Evolutionary conservation across 2,888 invertebrate genomes (phyloP).

Genomic region (Stratiomys singularior): DNA sequence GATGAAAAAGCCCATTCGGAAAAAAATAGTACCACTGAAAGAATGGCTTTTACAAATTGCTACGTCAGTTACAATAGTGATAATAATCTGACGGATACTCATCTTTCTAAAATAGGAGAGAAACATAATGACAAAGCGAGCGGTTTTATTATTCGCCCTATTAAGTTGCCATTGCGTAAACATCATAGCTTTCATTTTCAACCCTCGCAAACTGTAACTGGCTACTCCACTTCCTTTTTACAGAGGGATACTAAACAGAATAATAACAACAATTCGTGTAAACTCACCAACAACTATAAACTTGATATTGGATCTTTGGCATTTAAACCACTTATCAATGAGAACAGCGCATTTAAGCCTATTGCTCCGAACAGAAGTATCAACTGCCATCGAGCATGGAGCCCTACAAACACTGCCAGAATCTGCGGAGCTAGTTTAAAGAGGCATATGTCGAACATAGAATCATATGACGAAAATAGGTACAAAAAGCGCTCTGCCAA

Average conservation of each 20-base stretch:
- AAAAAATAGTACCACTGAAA: not conserved
- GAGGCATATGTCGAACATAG: slow-evolving; percentile 56
- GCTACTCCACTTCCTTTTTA: slow-evolving; percentile 53
- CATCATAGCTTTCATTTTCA: slow-evolving; percentile 66
- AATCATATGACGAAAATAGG: slow-evolving; percentile 54
- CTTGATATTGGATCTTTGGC: slow-evolving; percentile 58
- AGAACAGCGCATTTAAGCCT: slow-evolving; percentile 64
- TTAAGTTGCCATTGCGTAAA: slow-evolving; percentile 63
- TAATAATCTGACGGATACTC: slow-evolving; percentile 42
- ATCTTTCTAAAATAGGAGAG: not conserved
- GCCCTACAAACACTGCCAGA: slow-evolving; percentile 51
- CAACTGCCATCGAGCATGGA: slow-evolving; percentile 13
- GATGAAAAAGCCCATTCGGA: not conserved
- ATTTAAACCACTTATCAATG: slow-evolving; percentile 61
- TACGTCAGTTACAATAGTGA: slow-evolving; percentile 49
- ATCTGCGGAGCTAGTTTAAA: slow-evolving; percentile 57
- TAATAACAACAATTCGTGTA: not conserved
- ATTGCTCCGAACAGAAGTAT: slow-evolving; percentile 58
- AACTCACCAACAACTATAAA: slow-evolving; percentile 45
- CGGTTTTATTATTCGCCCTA: slow-evolving; percentile 58
- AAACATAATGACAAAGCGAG: slow-evolving; percentile 33
- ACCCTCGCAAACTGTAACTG: slow-evolving; percentile 62
- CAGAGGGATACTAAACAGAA: slow-evolving; percentile 15
- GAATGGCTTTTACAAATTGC: slow-evolving; percentile 37
- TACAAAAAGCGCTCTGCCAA: slow-evolving; percentile 45